phyloP scores from a whole-genome alignment of 2,113 vertebrate species.

The Spermophilus dauricus region DNA sequence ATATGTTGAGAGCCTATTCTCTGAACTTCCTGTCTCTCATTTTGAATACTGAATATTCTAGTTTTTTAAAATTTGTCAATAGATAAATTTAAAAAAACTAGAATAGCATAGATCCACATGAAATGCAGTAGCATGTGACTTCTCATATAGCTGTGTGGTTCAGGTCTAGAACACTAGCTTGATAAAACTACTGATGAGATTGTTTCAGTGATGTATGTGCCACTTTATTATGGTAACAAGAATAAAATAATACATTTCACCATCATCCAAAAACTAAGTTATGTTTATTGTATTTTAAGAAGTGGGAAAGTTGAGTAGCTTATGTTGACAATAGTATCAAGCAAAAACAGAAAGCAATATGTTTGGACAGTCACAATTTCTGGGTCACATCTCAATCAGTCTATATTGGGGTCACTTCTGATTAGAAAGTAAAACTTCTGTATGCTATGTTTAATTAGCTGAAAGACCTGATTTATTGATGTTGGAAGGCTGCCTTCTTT shows the following conservation, averaged over 20 bases:
- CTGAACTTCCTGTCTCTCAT: not conserved
- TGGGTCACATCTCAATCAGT: not conserved
- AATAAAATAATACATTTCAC: conserved; percentile 4
- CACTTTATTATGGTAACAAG: not conserved
- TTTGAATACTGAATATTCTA: not conserved
- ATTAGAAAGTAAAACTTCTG: too few species aligned
- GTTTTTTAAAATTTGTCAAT: too few species aligned
- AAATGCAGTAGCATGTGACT: not conserved
- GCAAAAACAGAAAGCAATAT: not conserved
- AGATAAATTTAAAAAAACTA: too few species aligned
- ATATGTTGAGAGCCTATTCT: not conserved
- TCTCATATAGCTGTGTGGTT: not conserved
- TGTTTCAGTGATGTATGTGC: not conserved
- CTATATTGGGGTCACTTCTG: too few species aligned
- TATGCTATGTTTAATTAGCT: too few species aligned
- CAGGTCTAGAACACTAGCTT: not conserved
- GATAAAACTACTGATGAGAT: not conserved
- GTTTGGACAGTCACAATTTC: not conserved
- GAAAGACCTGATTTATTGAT: too few species aligned
- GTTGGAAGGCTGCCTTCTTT: too few species aligned
- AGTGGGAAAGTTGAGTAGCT: not conserved
- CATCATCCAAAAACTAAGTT: not conserved
- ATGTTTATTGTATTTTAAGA: not conserved
- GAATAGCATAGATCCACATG: not conserved
- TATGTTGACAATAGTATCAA: not conserved